These are phyloP conservation scores for Florisuga fusca DNA, from an alignment of 2,797 vertebrate genomes.

Conservation along the genomic window DNA sequence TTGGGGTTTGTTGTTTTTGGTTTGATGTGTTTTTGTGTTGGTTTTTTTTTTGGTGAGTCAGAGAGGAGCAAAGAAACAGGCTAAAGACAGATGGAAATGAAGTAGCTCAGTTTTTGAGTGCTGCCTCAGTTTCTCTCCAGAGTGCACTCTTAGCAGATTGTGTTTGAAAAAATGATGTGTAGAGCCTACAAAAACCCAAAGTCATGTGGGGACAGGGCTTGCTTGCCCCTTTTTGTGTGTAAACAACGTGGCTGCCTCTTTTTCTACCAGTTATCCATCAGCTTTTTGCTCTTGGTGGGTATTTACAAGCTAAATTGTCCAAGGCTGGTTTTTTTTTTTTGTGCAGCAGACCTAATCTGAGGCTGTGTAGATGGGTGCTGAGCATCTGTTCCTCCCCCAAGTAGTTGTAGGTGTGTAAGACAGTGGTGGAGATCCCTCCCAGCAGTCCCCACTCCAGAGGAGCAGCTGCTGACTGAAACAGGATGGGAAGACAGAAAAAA, in stretches of 20 bases:
- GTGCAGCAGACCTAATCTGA: background rate
- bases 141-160: background rate
- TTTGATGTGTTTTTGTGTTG: too few species aligned
- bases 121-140: conserved; percentile 44
- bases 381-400: background rate
- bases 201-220: background rate
- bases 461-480: background rate
- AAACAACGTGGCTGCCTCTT: background rate
- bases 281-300: background rate
- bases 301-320: background rate
- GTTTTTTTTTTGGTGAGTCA: conserved; percentile 18
- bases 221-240: background rate
- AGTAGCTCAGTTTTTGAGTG: background rate
- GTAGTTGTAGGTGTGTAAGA: background rate
- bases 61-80: background rate
- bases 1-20: too few species aligned
- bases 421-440: background rate
- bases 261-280: background rate
- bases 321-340: background rate
- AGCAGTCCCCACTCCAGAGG: background rate
- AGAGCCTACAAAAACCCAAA: background rate
- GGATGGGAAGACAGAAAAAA: background rate
- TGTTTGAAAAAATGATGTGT: accelerated
- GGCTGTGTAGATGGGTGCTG: background rate
- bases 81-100: background rate